Evolutionary conservation across 2,797 vertebrate species (phyloP).

Genomic region (Chloroceryle inda): DNA sequence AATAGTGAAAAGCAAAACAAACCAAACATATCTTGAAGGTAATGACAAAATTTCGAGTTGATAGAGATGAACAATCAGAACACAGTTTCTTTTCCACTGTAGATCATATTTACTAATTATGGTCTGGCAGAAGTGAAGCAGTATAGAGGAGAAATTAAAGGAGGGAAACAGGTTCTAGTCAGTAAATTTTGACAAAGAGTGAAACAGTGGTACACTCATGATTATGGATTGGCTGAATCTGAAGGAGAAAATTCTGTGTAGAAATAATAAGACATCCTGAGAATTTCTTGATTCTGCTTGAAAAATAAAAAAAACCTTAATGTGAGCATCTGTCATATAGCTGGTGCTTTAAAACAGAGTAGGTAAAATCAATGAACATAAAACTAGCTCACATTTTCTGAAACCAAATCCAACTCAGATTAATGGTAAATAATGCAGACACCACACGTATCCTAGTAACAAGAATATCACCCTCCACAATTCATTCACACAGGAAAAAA

Average conservation of each 20-base stretch:
- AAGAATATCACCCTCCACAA: not conserved
- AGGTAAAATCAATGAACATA: not conserved
- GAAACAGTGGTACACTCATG: not conserved
- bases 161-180: not conserved
- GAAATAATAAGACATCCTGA: not conserved
- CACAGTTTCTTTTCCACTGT: not conserved
- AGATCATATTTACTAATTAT: not conserved
- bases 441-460: not conserved
- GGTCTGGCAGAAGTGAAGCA: not conserved
- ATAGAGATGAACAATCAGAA: not conserved
- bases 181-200: not conserved
- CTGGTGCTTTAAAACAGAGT: not conserved
- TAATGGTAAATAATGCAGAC: not conserved
- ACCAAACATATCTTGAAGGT: not conserved
- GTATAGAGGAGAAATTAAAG: not conserved
- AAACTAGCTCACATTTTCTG: not conserved
- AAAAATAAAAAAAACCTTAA: not conserved
- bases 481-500: not conserved
- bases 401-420: constrained; percentile 14
- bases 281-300: not conserved
- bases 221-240: not conserved
- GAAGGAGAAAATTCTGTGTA: not conserved
- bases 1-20: not conserved
- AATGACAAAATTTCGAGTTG: not conserved
- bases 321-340: not conserved